phyloP scores from a whole-genome alignment of 35 echinoderm and acorn worm genomes.

The Heliocidaris erythrogramma region DNA sequence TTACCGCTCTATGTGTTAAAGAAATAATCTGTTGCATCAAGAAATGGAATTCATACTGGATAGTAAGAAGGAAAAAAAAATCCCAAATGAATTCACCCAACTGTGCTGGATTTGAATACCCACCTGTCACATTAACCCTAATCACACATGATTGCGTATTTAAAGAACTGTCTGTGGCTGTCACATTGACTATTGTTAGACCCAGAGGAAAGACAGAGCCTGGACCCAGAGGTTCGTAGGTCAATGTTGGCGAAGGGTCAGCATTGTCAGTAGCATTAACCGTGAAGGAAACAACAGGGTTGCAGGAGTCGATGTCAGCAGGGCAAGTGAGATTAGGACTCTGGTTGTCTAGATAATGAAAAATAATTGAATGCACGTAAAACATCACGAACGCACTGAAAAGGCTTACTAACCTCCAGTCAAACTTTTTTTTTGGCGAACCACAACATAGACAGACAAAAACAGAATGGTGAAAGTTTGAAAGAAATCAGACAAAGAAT shows the following conservation, averaged over 20 bases:
- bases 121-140: not conserved
- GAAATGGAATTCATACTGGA: too few relatives aligned
- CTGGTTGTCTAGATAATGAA: not conserved
- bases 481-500: too few relatives aligned
- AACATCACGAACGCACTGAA: too few relatives aligned
- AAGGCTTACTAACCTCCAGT: too few relatives aligned
- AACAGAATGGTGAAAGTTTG: too few relatives aligned
- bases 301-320: not conserved
- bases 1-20: too few relatives aligned
- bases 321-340: not conserved
- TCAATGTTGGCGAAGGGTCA: not conserved
- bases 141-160: not conserved
- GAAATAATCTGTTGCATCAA: too few relatives aligned
- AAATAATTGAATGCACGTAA: too few relatives aligned
- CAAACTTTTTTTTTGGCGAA: too few relatives aligned
- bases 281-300: not conserved
- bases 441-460: too few relatives aligned
- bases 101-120: not conserved
- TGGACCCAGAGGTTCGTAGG: not conserved
- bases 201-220: not conserved
- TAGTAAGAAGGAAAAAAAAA: too few relatives aligned
- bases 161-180: not conserved
- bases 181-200: not conserved
- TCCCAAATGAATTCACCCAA: too few relatives aligned
- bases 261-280: not conserved